phyloP scores from a whole-genome alignment of 2,888 invertebrate genomes.

The Luffia ferchaultella region DNA sequence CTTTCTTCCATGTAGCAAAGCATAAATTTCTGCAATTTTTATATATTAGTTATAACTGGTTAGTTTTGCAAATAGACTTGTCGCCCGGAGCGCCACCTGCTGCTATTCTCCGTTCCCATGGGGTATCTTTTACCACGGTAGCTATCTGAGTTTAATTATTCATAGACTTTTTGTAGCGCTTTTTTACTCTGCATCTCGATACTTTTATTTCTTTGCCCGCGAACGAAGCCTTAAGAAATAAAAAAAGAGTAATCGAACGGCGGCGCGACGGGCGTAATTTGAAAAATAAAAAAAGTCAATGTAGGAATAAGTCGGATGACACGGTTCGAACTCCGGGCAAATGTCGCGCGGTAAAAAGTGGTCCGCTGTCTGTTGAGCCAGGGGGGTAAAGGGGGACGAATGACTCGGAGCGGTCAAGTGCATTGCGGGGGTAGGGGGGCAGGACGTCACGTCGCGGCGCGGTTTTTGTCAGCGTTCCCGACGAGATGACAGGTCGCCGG shows the following conservation, averaged over 20 bases:
- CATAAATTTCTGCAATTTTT: too few species aligned
- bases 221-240: conserved; percentile 58
- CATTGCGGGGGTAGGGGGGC: conserved; percentile 18
- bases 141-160: conserved; percentile 66
- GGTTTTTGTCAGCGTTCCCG: conserved; percentile 67
- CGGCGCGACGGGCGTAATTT: conserved; percentile 48
- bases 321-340: conserved; percentile 67
- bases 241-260: conserved; percentile 53
- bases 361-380: conserved; percentile 33
- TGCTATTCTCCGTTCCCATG: conserved; percentile 51
- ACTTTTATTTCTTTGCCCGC: conserved; percentile 20
- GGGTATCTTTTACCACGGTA: conserved; percentile 45
- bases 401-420: conserved; percentile 21
- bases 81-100: conserved; percentile 36
- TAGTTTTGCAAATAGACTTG: conserved; percentile 60
- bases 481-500: conserved; percentile 65
- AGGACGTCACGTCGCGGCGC: conserved; percentile 65
- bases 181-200: conserved; percentile 49
- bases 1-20: too few species aligned
- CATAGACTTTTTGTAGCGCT: conserved; percentile 62
- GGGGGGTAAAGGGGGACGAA: conserved; percentile 3
- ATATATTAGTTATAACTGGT: conserved; percentile 25
- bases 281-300: conserved; percentile 27
- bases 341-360: conserved; percentile 66
- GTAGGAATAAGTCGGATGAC: conserved; percentile 63